Percentiles rank a stretch among this genome's conserved stretches.
These are phyloP conservation scores for Salvelinus fontinalis DNA, from an alignment of 2,113 vertebrate species.

Conservation along the genomic window DNA sequence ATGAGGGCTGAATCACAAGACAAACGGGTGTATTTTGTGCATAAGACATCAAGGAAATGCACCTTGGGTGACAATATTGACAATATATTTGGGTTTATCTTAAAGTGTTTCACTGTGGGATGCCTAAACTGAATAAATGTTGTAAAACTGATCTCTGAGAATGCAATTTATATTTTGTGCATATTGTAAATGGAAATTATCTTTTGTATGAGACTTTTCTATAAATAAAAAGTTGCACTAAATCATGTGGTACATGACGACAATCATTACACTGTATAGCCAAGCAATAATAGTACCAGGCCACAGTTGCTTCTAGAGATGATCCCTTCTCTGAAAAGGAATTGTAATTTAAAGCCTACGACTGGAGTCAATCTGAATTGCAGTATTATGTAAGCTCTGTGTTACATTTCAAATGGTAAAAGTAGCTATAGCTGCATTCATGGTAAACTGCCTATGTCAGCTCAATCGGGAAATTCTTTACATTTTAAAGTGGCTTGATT, in stretches of 20 bases:
- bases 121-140: conserved; percentile 34
- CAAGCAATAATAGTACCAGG: too few species aligned
- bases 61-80: conserved; percentile 14
- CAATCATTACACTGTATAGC: too few species aligned
- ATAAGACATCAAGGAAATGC: conserved; percentile 17
- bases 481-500: too few species aligned
- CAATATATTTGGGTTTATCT: conserved; percentile 35
- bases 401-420: too few species aligned
- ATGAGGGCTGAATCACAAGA: conserved; percentile 17
- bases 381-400: too few species aligned
- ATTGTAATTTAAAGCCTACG: too few species aligned
- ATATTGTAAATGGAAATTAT: conserved; percentile 35
- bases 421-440: too few species aligned
- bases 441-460: too few species aligned
- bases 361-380: too few species aligned
- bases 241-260: neutral
- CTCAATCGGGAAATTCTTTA: too few species aligned
- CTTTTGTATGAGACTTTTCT: conserved; percentile 71
- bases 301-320: too few species aligned
- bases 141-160: conserved; percentile 50
- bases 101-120: conserved; percentile 40
- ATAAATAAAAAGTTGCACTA: conserved; percentile 51
- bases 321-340: too few species aligned
- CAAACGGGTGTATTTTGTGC: conserved; percentile 3
- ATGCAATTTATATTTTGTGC: conserved; percentile 42